These are phyloP conservation scores for Pampus argenteus DNA, from an alignment of 2,797 vertebrate genomes.

Conservation along the genomic window DNA sequence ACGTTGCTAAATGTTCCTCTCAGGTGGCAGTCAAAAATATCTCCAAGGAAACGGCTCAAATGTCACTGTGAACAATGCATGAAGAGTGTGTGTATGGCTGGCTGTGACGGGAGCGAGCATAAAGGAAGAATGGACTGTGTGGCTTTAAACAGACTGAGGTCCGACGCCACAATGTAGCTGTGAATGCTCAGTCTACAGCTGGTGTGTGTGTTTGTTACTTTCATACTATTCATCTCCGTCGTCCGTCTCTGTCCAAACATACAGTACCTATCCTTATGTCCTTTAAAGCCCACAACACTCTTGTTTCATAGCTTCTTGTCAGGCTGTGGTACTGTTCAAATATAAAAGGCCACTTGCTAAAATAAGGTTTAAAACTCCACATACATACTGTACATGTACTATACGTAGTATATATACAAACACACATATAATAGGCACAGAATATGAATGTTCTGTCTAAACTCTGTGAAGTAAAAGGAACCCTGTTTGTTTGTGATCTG, in stretches of 20 bases:
- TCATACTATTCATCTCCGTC: background rate
- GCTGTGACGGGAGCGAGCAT: slow-evolving; percentile 33
- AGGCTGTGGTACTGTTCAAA: background rate
- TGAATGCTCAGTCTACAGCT: slow-evolving; percentile 3
- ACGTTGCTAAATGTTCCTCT: slow-evolving; percentile 81
- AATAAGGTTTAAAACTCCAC: background rate
- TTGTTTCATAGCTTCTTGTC: background rate
- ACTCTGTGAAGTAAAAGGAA: slow-evolving; percentile 81
- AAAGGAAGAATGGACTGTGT: slow-evolving; percentile 41
- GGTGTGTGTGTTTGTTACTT: background rate
- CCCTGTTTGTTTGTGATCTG: slow-evolving; percentile 83
- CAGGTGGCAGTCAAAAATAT: slow-evolving; percentile 84
- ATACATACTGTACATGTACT: too few species aligned
- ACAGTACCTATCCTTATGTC: background rate
- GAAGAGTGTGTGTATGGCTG: slow-evolving; percentile 44
- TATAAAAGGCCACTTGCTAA: background rate
- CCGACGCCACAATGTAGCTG: slow-evolving; percentile 4
- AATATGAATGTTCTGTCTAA: slow-evolving; percentile 10
- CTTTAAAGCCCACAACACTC: background rate
- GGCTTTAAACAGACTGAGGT: slow-evolving; percentile 29
- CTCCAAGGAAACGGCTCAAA: slow-evolving; percentile 83
- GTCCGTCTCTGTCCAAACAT: background rate
- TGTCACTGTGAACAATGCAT: slow-evolving; percentile 73
- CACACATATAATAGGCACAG: too few species aligned
- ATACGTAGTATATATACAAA: background rate